phyloP scores from a whole-genome alignment of 35 echinoderm and acorn worm species.

The Apostichopus californicus region DNA sequence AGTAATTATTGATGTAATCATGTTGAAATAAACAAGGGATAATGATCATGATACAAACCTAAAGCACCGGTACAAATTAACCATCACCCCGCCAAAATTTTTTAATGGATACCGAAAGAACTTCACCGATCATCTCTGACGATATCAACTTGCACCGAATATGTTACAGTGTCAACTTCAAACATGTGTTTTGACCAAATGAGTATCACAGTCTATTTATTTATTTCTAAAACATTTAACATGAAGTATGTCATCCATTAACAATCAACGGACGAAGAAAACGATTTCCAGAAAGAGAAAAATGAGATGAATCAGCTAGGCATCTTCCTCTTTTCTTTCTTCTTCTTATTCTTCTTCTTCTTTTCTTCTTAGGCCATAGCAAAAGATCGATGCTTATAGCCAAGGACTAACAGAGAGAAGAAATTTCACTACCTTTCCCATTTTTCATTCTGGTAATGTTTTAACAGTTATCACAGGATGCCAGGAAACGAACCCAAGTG shows the following conservation, averaged over 20 bases:
- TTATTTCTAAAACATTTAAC: neutral
- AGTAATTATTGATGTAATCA: too few relatives aligned
- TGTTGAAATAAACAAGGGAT: too few relatives aligned
- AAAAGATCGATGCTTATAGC: neutral
- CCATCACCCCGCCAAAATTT: too few relatives aligned
- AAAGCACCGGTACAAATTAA: too few relatives aligned
- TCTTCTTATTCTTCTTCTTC: too few relatives aligned
- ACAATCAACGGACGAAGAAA: neutral
- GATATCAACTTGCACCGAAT: too few relatives aligned
- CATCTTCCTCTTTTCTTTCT: neutral
- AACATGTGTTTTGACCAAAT: too few relatives aligned
- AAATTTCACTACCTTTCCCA: neutral
- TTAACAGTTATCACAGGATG: constrained; percentile 38
- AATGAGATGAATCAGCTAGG: neutral
- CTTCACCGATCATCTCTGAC: too few relatives aligned
- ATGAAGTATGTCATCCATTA: constrained; percentile 7
- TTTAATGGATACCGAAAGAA: too few relatives aligned
- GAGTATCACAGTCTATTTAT: neutral
- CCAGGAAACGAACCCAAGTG: constrained; percentile 22
- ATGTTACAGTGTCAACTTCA: too few relatives aligned
- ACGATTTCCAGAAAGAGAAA: neutral
- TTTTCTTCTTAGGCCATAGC: neutral
- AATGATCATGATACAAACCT: too few relatives aligned
- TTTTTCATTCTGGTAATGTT: constrained; percentile 35
- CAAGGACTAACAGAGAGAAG: neutral